phyloP scores from a whole-genome alignment of 2,797 vertebrate species.

The Hapalemur alaotrensis region DNA sequence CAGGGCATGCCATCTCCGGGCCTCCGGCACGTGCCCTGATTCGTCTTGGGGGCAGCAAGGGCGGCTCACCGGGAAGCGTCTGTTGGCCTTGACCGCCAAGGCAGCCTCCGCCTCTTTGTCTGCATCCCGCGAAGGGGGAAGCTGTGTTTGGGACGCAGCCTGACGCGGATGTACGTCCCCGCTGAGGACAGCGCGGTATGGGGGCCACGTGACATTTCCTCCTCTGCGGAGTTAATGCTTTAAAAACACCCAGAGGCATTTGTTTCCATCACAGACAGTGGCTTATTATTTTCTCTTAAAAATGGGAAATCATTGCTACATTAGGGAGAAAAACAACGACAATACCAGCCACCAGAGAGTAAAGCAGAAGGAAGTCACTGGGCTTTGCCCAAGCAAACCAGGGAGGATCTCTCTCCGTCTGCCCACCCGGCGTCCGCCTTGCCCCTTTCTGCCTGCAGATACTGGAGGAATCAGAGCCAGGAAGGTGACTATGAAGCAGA shows the following conservation, averaged over 20 bases:
- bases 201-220: background rate
- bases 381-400: background rate
- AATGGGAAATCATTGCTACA: background rate
- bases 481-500: background rate
- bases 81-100: background rate
- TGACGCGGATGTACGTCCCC: background rate
- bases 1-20: constrained; percentile 70
- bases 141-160: background rate
- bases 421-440: rapidly evolving
- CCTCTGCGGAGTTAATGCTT: background rate
- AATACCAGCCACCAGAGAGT: background rate
- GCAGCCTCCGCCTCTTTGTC: constrained; percentile 17
- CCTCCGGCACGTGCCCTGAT: constrained; percentile 48
- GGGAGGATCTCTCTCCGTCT: rapidly evolving
- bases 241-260: constrained; percentile 37
- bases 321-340: background rate
- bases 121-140: background rate
- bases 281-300: constrained; percentile 33
- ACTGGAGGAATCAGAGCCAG: background rate
- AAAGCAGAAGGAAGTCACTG: background rate
- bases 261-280: constrained; percentile 47
- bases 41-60: constrained; percentile 58
- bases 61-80: constrained; percentile 2
- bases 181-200: background rate
- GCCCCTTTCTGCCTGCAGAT: too few relatives aligned